Conservation (phyloP, 2,113 vertebrate genomes). For the Phocoena sinus region DNA sequence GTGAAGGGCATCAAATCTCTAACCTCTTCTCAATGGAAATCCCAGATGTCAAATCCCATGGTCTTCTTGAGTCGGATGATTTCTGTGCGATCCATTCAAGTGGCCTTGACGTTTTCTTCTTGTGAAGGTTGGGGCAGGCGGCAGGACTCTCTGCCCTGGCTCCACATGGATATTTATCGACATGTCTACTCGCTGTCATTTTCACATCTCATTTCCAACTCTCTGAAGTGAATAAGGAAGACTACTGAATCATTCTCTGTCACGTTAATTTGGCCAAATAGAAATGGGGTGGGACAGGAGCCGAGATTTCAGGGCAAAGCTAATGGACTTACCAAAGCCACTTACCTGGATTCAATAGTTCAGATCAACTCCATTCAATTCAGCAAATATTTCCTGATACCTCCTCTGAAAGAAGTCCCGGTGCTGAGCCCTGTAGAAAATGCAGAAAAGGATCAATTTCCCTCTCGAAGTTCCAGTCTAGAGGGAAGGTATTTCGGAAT, state of each 20-base stretch:
- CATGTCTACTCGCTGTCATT: constrained; percentile 30
- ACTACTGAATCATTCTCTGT: constrained; percentile 12
- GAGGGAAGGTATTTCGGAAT: neutral
- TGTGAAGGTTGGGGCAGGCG: neutral
- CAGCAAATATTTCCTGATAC: neutral
- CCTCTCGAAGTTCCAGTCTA: neutral
- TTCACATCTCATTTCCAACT: constrained; percentile 38
- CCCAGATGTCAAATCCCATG: neutral
- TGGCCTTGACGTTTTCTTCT: constrained; percentile 12
- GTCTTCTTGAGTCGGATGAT: neutral
- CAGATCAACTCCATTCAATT: constrained; percentile 41
- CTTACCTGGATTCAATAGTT: constrained; percentile 60
- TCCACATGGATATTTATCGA: neutral
- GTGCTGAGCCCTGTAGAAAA: neutral
- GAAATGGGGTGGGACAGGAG: constrained; percentile 43
- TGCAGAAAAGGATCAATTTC: neutral
- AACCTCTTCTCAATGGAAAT: neutral
- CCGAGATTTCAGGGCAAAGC: constrained; percentile 35
- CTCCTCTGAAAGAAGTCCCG: neutral
- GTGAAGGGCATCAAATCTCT: neutral
- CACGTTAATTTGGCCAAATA: constrained; percentile 35
- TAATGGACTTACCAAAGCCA: constrained; percentile 45
- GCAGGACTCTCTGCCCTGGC: neutral
- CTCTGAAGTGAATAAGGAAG: constrained; percentile 15
- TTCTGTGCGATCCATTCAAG: neutral